A percentile compares a stretch with the other conserved stretches of the same genome.
Conservation (phyloP, 2,888 invertebrate species). For the Yponomeuta cagnagella region DNA sequence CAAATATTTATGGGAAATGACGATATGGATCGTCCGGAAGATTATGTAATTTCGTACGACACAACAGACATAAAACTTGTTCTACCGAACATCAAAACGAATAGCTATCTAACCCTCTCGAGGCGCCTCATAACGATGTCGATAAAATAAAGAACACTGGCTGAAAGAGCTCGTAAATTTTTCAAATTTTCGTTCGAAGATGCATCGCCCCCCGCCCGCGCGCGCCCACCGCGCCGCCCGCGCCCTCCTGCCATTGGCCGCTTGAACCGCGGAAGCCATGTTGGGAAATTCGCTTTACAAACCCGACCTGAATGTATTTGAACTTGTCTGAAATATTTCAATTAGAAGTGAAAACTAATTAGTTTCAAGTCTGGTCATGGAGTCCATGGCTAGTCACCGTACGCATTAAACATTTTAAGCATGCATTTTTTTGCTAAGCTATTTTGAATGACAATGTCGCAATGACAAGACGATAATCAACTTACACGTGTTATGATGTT, state of each 20-base stretch:
- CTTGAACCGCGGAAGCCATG: conserved; percentile 55
- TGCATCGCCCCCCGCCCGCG: conserved; percentile 34
- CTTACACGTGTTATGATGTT: no score
- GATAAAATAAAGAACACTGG: conserved; percentile 41
- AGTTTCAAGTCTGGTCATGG: no score
- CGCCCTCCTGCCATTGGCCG: conserved; percentile 42
- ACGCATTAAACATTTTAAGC: no score
- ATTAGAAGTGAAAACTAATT: no score
- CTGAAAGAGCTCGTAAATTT: conserved; percentile 36
- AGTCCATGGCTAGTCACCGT: no score
- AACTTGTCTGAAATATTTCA: not conserved
- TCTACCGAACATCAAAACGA: not conserved
- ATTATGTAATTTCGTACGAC: not conserved
- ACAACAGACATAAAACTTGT: not conserved
- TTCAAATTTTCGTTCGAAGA: conserved; percentile 56
- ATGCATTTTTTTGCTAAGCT: no score
- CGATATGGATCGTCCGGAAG: not conserved
- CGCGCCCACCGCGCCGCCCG: conserved; percentile 31
- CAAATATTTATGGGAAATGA: not conserved
- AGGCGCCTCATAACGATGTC: conserved; percentile 32
- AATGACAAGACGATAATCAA: no score
- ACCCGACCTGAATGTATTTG: not conserved
- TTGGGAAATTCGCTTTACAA: conserved; percentile 60
- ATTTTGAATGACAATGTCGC: no score
- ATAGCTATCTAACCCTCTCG: conserved; percentile 20